These are phyloP conservation scores for Anoplopoma fimbria DNA, from an alignment of 2,113 vertebrate species.

Conservation along the genomic window DNA sequence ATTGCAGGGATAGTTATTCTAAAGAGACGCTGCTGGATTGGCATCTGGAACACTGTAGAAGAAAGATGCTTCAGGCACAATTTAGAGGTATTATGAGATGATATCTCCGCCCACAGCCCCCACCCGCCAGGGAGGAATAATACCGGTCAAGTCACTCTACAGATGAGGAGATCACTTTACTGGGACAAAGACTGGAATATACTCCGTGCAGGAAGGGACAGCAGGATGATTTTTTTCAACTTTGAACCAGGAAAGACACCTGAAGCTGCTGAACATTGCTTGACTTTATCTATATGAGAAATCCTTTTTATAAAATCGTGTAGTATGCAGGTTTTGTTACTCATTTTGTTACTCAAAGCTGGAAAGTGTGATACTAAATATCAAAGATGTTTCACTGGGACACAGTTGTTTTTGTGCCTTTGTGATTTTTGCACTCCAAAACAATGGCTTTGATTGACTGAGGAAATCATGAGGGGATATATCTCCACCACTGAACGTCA, in stretches of 20 bases:
- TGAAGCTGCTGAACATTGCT: not conserved
- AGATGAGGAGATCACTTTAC: slow-evolving; percentile 45
- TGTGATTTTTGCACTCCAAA: slow-evolving; percentile 8
- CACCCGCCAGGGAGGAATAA: slow-evolving; percentile 40
- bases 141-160: slow-evolving; percentile 34
- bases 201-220: not conserved
- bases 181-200: slow-evolving; percentile 20
- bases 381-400: not conserved
- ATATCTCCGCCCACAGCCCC: slow-evolving; percentile 57
- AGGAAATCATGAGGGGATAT: not conserved
- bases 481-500: slow-evolving; percentile 7
- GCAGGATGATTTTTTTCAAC: slow-evolving; percentile 27
- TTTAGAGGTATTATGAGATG: slow-evolving; percentile 60
- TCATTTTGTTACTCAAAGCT: slow-evolving; percentile 4
- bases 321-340: not conserved
- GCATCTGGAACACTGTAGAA: slow-evolving; percentile 62
- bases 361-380: not conserved
- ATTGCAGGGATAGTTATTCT: slow-evolving; percentile 44
- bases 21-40: slow-evolving; percentile 49
- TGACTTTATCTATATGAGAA: not conserved
- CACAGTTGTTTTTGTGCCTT: slow-evolving; percentile 32
- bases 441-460: slow-evolving; percentile 32
- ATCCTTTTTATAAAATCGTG: not conserved
- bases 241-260: not conserved
- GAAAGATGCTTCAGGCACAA: slow-evolving; percentile 50